phyloP scores from a whole-genome alignment of 2,888 invertebrate species.

The Syritta pipiens region DNA sequence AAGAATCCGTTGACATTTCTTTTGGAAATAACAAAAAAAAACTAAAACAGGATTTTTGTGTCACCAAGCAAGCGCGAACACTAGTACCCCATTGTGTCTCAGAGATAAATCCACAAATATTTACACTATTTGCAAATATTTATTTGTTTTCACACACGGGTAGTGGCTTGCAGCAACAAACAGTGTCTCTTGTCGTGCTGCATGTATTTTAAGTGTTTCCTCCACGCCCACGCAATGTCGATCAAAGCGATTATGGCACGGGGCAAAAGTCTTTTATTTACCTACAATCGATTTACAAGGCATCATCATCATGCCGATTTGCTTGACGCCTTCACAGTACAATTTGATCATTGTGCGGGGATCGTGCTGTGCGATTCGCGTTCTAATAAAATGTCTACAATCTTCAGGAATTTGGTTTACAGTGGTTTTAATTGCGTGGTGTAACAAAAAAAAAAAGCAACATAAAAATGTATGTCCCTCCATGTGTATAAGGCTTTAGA shows the following conservation, averaged over 20 bases:
- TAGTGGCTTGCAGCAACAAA: constrained; percentile 16
- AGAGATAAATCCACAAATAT: constrained; percentile 42
- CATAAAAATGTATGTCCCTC: constrained; percentile 8
- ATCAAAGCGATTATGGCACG: constrained; percentile 16
- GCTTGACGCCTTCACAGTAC: constrained; percentile 7
- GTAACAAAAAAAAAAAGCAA: constrained; percentile 8
- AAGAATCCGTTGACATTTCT: constrained; percentile 5
- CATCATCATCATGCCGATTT: constrained; percentile 12
- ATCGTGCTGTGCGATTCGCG: not conserved
- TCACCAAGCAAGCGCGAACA: not conserved
- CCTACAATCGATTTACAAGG: constrained; percentile 38
- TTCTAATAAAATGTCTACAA: constrained; percentile 10
- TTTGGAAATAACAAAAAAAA: not conserved
- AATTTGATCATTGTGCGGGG: constrained; percentile 39
- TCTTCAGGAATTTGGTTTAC: not conserved
- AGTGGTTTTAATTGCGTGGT: constrained; percentile 30
- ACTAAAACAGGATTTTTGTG: not conserved
- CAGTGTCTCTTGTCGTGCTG: constrained; percentile 29
- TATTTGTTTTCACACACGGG: constrained; percentile 4
- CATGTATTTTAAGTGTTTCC: constrained; percentile 1
- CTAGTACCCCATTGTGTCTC: not conserved
- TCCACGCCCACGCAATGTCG: constrained; percentile 54
- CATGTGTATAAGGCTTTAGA: constrained; percentile 14
- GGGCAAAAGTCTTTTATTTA: constrained; percentile 31
- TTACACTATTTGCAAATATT: constrained; percentile 32